Percentiles rank a stretch among this genome's conserved stretches.
Conservation (phyloP, 1,140 invertebrate genomes). For the Pentalonia nigronervosa region DNA sequence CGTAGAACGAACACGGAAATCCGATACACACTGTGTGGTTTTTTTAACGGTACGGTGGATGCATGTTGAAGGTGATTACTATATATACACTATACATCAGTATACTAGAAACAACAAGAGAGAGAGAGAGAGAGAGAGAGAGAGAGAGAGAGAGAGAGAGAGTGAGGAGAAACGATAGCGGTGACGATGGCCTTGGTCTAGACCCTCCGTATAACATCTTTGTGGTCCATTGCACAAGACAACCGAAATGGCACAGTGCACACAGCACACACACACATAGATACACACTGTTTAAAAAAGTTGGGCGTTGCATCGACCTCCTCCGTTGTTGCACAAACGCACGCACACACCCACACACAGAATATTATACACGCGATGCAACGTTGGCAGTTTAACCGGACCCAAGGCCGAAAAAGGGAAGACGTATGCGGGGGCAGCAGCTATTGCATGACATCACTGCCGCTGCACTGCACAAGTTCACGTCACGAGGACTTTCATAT, state of each 20-base stretch:
- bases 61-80: not conserved
- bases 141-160: not conserved
- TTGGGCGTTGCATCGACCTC: constrained; percentile 25
- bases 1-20: not conserved
- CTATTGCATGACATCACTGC: constrained; percentile 18
- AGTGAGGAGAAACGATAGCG: too few species aligned
- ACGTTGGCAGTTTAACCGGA: constrained; percentile 18
- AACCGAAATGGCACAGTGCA: constrained; percentile 30
- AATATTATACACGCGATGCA: not conserved
- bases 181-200: constrained; percentile 30
- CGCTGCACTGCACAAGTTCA: not conserved
- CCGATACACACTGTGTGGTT: not conserved
- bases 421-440: not conserved
- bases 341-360: not conserved
- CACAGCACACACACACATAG: not conserved
- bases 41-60: constrained; percentile 20
- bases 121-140: not conserved
- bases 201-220: constrained; percentile 25
- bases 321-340: not conserved
- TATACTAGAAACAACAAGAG: not conserved
- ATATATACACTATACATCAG: not conserved
- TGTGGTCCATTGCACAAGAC: constrained; percentile 45
- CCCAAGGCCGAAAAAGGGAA: constrained; percentile 30
- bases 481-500: not conserved
- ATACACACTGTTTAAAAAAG: not conserved